A percentile compares a stretch with the other conserved stretches of the same genome.
These are phyloP conservation scores for Nesidiocoris tenuis DNA, from an alignment of 2,888 invertebrate species.

Conservation along the genomic window DNA sequence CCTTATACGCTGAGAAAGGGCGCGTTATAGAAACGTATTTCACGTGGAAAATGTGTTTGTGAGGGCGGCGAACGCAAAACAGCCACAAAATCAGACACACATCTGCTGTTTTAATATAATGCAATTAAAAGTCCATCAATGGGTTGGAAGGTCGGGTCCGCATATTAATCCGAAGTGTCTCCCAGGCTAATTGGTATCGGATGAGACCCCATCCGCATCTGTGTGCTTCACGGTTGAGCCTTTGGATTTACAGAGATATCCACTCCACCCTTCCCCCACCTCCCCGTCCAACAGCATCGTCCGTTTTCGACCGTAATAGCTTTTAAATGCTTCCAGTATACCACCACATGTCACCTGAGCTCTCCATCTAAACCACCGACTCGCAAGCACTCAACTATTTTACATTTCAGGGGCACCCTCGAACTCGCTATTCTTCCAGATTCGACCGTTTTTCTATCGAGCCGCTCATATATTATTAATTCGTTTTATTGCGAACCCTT, in stretches of 20 bases:
- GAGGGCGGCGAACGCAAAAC: too few species aligned
- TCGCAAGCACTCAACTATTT: conserved; percentile 26
- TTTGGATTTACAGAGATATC: conserved; percentile 43
- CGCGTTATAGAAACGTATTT: neutral
- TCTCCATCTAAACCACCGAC: neutral
- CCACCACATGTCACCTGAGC: neutral
- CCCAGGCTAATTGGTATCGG: conserved; percentile 42
- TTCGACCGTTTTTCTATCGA: neutral
- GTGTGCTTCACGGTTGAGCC: conserved; percentile 33
- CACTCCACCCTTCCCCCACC: conserved; percentile 13
- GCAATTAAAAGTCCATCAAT: conserved; percentile 47
- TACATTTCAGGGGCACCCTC: conserved; percentile 27
- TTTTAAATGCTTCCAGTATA: neutral
- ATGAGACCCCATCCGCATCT: conserved; percentile 32
- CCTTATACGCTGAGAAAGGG: too few species aligned
- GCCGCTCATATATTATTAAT: too few species aligned
- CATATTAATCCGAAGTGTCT: conserved; percentile 43
- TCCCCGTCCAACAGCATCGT: conserved; percentile 19
- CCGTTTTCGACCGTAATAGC: conserved; percentile 2
- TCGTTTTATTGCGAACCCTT: too few species aligned
- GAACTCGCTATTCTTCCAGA: neutral
- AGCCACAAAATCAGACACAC: conserved; percentile 40
- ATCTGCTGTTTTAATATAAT: conserved; percentile 47
- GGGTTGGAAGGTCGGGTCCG: conserved; percentile 13
- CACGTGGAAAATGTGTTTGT: neutral